A percentile compares a stretch with the other conserved stretches of the same genome.
Conservation (phyloP, 2,113 vertebrate genomes). For the Antechinus stuartii region DNA sequence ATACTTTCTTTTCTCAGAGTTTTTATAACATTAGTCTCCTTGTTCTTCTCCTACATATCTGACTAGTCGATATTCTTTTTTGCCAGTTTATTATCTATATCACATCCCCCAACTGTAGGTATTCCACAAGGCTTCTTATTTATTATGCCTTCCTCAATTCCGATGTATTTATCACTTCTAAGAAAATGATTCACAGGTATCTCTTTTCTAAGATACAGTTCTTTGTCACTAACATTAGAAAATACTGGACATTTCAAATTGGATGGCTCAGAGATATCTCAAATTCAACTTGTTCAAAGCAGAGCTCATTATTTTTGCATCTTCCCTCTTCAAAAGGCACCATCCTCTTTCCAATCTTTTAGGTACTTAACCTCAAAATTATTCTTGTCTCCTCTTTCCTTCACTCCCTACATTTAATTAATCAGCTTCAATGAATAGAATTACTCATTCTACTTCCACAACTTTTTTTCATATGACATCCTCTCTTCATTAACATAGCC, state of each 20-base stretch:
- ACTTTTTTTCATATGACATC: not conserved
- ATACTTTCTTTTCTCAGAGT: not conserved
- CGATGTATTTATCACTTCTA: not conserved
- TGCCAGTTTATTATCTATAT: not conserved
- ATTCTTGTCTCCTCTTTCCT: not conserved
- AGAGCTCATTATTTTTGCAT: not conserved
- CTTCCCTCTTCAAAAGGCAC: not conserved
- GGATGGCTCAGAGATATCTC: not conserved
- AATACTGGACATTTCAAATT: not conserved
- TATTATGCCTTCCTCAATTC: not conserved
- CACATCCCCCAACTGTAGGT: not conserved
- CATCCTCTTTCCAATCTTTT: not conserved
- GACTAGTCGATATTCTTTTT: not conserved
- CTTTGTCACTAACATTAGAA: not conserved
- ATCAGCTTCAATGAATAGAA: not conserved
- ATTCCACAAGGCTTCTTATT: not conserved
- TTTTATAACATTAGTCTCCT: not conserved
- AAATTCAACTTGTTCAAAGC: not conserved
- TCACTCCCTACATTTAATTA: not conserved
- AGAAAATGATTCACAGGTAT: not conserved
- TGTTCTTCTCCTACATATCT: not conserved
- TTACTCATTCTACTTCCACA: not conserved
- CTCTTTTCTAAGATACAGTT: not conserved
- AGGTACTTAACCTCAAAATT: not conserved
- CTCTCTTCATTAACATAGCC: not conserved